Base-by-base conservation (phyloP, 2,888 invertebrate genomes). In the Drosophila villosipedis region DNA sequence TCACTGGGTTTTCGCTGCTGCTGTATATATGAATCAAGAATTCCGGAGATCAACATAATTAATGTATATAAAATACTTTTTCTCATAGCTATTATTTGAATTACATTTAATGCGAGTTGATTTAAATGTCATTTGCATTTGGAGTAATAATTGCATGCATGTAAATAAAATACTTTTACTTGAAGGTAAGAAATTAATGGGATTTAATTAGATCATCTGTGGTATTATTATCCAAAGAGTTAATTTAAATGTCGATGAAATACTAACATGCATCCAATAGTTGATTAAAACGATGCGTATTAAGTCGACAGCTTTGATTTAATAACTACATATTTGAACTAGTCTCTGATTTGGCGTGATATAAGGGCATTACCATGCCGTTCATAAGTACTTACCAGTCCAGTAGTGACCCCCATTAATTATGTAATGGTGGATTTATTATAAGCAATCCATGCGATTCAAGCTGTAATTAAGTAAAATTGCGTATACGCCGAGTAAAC, bases 401-500 rank as follows among this genome's bases (percentile, higher is more conserved):
- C 30, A 6, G n/a, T 22, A 7, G 43, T 19, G 41, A 43, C 43
- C 22, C 25, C 25, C 33, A 59, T 72, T 72, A 72, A 53, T 72
- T 58, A 58, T 58, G 57, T 57, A 39, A 58, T 62, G 43, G 12
- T 30, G 47, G 14, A 57, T 61, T 73, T 61, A 66, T 57, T 61
- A 37, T 64, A 30, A 58, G 53, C 63, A 60, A 52, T 60, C 50
- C 37, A 50, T 62, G 60, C 59, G 62, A 73, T 66, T 73, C 31
- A 31, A 43, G 54, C 41, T 43, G 74, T 67, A 73, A 73, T 73
- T 73, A 67, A 62, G 47, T 58, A 55, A 64, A 64, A 68, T 75
- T 52, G 64, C 31, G 41, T 37, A 49, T 75, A 67, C 75, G 74
- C 62, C 62, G 22, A 52, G 61, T 53, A 49, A 41, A 28, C 68